phyloP scores from a whole-genome alignment of 2,113 vertebrate species.

The Phalacrocorax pelagicus region DNA sequence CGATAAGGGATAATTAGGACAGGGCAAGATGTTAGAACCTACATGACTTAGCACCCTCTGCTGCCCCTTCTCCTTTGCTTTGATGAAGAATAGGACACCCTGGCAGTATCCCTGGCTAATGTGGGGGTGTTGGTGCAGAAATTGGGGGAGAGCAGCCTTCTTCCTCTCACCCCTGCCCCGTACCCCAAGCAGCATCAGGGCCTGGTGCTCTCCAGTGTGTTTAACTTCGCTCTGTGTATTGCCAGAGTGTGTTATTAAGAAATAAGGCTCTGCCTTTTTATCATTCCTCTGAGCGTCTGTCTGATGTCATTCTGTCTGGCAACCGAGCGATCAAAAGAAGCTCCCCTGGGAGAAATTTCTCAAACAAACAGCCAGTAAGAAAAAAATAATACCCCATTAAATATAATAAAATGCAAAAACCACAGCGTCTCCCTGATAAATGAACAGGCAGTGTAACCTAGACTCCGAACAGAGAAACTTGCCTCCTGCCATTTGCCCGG shows the following conservation, averaged over 20 bases:
- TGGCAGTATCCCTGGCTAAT: neutral
- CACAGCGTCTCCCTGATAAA: neutral
- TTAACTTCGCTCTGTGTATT: neutral
- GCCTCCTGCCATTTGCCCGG: neutral
- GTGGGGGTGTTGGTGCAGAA: neutral
- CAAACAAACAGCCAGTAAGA: constrained; percentile 48
- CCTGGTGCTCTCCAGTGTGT: neutral
- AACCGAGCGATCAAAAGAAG: neutral
- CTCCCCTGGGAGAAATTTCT: constrained; percentile 53
- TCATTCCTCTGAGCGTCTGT: constrained; percentile 13
- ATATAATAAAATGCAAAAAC: neutral
- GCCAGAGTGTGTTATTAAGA: constrained; percentile 41
- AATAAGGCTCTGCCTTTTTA: constrained; percentile 43
- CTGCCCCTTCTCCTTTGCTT: neutral
- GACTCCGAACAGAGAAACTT: neutral
- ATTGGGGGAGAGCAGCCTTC: neutral
- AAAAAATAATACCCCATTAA: constrained; percentile 52
- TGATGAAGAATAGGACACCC: neutral
- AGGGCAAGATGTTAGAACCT: neutral
- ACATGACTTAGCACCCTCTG: neutral
- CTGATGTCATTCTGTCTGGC: constrained; percentile 68
- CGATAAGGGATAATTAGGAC: neutral
- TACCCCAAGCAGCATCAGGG: neutral
- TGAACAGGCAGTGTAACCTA: neutral
- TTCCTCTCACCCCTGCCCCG: neutral